phyloP scores from a whole-genome alignment of 2,113 vertebrate genomes.

The Patagioenas fasciata region DNA sequence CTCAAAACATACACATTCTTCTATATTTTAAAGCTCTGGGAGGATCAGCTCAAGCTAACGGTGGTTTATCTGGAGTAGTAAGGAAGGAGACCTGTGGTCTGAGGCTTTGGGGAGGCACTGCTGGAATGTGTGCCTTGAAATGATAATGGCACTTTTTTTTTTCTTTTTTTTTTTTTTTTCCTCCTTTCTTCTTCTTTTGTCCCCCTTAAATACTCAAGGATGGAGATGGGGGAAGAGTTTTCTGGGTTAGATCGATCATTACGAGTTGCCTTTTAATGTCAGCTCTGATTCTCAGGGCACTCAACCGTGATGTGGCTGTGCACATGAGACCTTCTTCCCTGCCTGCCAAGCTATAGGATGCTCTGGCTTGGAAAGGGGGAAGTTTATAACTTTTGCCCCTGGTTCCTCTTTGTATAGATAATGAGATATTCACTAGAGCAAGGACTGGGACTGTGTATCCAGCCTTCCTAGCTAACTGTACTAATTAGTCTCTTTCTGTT shows the following conservation, averaged over 20 bases:
- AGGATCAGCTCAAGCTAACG: not conserved
- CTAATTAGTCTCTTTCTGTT: constrained; percentile 22
- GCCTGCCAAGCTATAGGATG: not conserved
- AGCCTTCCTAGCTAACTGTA: not conserved
- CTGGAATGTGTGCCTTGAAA: not conserved
- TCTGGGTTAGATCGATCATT: not conserved
- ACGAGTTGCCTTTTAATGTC: not conserved
- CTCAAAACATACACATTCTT: not conserved
- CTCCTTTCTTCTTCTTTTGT: not conserved
- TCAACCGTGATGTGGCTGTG: rapidly evolving
- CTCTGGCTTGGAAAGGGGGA: not conserved
- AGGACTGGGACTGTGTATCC: not conserved
- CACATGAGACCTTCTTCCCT: not conserved
- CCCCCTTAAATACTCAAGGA: not conserved
- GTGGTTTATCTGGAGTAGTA: not conserved
- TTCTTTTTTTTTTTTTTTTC: not conserved
- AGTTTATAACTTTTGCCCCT: not conserved
- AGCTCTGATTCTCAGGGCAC: not conserved
- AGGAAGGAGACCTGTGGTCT: not conserved
- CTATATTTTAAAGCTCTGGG: not conserved
- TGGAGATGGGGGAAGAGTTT: not conserved
- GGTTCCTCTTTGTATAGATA: not conserved
- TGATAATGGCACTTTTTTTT: not conserved
- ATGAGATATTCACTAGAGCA: constrained; percentile 16
- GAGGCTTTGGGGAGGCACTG: not conserved